Evolutionary conservation across 2,888 invertebrate genomes (phyloP), one percentile per base, ranked within the genome.

Genomic region (Mythimna ferrago): DNA sequence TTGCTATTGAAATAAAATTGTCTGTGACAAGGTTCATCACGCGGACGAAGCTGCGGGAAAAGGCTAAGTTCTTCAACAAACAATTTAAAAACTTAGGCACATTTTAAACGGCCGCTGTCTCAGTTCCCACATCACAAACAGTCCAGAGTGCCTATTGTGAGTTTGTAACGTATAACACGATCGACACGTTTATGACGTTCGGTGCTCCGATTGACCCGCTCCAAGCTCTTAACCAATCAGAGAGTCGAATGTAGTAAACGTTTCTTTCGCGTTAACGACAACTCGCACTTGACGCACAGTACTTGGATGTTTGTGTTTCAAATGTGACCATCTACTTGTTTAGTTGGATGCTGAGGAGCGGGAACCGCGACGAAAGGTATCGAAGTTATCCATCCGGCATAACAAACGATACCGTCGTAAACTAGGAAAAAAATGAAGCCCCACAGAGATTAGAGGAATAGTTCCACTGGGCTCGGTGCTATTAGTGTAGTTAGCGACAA

Each of bases 311-410:
- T 56, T 83, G 70, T 80, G 81, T 83, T 76, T 80, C 71, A 82
- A 68, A 73, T 76, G 64, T 80, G 71, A 57, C 71, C 58, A 80
- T 84, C 81, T 84, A 75, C 77, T 89, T 88, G 84, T 89, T 84
- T 89, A 91, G 90, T 86, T 86, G 85, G 87, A 81, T 64, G 86
- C 77, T 87, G 81, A 82, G 71, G 66, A 53, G 83, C 83, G 51
- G 83, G 58, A 73, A 86, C 78, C 71, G 73, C 76, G 81, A 68
- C 70, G 70, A 77, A 86, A 91, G 91, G 91, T 91, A 88, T 73
- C 76, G 53, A 58, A 68, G 65, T 66, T 81, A 57, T 57, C 32
- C 66, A 32, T 69, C 66, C 32, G 63, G 53, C 66, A 63, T 71
- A 65, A 74, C 57, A 75, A 74, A 66, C 65, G n/a, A 53, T 67